Base-by-base conservation (phyloP, 1,140 invertebrate genomes). In the Drosophila nebulosa region DNA sequence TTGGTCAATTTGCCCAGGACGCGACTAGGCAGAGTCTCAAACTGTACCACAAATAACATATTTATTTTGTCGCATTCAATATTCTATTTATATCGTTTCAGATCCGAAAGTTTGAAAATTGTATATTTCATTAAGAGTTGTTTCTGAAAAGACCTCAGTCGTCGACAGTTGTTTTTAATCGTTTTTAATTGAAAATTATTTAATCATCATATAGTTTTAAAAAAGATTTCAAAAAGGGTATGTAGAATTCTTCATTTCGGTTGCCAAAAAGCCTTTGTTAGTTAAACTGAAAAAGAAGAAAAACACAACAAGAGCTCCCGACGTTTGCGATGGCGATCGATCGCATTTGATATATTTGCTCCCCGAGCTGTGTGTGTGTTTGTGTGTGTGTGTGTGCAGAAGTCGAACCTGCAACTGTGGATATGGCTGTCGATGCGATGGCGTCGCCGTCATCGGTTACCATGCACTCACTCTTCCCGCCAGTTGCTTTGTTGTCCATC, bases 331-430 rank as follows among this genome's bases (percentile, higher is more conserved):
- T 89, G 79, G 78, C 79, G 85, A 89, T 89, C 85, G 85, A 89
- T 89, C 85, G 79, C 85, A 78, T 89, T 89, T 89, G 85, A 89
- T 89, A 89, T 89, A 89, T 89, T 89, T 80, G 85, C 85, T 78
- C 74, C 79, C 80, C 85, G 68, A 83, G 77, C 77, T 74, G 63
- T 74, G 16, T 53, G 24, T 55, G 52, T 30, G 24, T 21, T n/a
- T 16, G 21, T 24, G 50, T 16, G 10, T 24, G 0, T 24, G 0
- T 24, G 65, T n/a, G 39, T 30, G n/a, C 22, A n/a, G 22, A 32
- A 32, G 57, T 56, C 27, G 61, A 24, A 57, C 30, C 30, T 32
- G 60, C 69, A 70, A 65, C 72, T 65, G 61, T 67, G 64, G 65
- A 59, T 66, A 63, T 46, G 74, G 59, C 63, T 52, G 64, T 76